These are phyloP conservation scores for Parnassius orleans DNA, from an alignment of 2,888 invertebrate genomes.

Conservation along the genomic window DNA sequence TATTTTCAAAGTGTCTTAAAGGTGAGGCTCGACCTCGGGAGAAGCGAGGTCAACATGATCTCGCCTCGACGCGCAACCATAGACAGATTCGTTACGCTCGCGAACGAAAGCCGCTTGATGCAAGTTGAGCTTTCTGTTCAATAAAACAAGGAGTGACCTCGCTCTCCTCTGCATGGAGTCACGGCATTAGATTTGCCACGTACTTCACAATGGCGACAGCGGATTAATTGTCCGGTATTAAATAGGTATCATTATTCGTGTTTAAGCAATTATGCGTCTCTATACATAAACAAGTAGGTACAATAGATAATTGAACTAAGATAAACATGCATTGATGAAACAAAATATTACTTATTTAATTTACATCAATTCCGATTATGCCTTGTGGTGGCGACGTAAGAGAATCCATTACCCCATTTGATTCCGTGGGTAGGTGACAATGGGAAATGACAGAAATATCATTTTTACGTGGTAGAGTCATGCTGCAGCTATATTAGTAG, in stretches of 20 bases:
- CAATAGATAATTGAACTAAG: too few relatives aligned
- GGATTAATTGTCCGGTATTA: slow-evolving; percentile 13
- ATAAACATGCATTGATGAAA: too few relatives aligned
- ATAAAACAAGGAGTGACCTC: slow-evolving; percentile 25
- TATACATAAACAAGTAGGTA: too few relatives aligned
- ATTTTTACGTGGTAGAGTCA: too few relatives aligned
- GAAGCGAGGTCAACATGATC: slow-evolving; percentile 24
- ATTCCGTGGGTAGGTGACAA: too few relatives aligned
- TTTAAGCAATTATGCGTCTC: slow-evolving; percentile 8
- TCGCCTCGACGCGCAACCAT: slow-evolving; percentile 23
- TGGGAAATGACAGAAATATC: too few relatives aligned
- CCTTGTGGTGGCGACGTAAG: too few relatives aligned
- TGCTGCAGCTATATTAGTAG: too few relatives aligned
- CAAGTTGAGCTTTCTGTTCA: slow-evolving; percentile 22
- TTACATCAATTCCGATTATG: too few relatives aligned
- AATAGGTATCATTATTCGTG: slow-evolving; percentile 15
- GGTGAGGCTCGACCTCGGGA: slow-evolving; percentile 21
- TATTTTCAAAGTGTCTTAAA: slow-evolving; percentile 20
- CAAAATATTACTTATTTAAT: too few relatives aligned
- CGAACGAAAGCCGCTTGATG: slow-evolving; percentile 15
- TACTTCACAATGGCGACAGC: slow-evolving; percentile 5
- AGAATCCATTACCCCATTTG: too few relatives aligned
- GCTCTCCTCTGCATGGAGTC: slow-evolving; percentile 13
- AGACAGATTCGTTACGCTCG: slow-evolving; percentile 24
- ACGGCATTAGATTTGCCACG: slow-evolving; percentile 16